Conservation (phyloP, 1,140 invertebrate species). For the Chelonus insularis region DNA sequence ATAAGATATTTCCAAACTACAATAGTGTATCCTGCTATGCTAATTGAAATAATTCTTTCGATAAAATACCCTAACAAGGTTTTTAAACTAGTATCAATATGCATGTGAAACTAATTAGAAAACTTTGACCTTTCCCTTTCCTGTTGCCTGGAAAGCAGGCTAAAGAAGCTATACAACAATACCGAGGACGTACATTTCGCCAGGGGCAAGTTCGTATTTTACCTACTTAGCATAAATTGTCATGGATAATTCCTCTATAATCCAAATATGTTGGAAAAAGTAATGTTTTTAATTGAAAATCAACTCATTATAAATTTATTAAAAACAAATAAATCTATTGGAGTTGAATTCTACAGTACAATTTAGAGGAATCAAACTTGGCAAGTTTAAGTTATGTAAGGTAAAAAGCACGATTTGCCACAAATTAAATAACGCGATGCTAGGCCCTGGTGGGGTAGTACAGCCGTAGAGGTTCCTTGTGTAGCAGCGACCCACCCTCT, state of each 20-base stretch:
- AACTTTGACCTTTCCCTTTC: conserved; percentile 50
- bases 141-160: conserved; percentile 52
- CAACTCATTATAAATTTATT: not conserved
- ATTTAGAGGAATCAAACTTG: conserved; percentile 21
- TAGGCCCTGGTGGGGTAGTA: conserved; percentile 59
- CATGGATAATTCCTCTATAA: conserved; percentile 36
- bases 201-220: conserved; percentile 59
- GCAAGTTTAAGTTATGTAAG: conserved; percentile 48
- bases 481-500: conserved; percentile 59
- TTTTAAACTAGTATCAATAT: conserved; percentile 38
- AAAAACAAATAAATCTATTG: not conserved
- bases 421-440: conserved; percentile 48
- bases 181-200: conserved; percentile 59
- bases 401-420: conserved; percentile 39
- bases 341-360: not conserved
- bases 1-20: no score
- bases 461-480: conserved; percentile 61
- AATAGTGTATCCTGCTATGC: no score
- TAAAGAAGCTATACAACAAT: conserved; percentile 62
- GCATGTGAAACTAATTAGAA: conserved; percentile 59
- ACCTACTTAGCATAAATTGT: conserved; percentile 55
- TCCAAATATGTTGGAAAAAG: conserved; percentile 25
- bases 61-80: conserved; percentile 8
- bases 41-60: no score
- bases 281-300: not conserved